Evolutionary conservation across 2,113 vertebrate species (phyloP).

Genomic region (Campylomormyrus tamandua): DNA sequence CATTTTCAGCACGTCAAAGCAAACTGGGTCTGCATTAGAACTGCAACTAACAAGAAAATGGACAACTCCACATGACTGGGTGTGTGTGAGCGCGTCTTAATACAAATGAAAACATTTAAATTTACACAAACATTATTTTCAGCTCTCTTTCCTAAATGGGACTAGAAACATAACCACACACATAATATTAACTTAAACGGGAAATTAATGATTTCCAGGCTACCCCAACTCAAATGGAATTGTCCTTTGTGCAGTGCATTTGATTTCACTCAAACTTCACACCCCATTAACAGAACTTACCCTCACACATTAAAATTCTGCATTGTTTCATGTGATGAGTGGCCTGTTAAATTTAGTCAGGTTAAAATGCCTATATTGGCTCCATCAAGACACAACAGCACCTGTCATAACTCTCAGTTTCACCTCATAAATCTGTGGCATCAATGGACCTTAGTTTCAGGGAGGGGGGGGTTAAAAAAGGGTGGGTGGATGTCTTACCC

Average conservation of each 20-base stretch:
- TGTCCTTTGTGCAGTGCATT: neutral
- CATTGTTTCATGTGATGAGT: neutral
- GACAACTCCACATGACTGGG: neutral
- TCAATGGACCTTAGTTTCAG: neutral
- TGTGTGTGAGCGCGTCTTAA: too few species aligned
- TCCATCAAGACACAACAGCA: neutral
- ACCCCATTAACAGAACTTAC: slow-evolving; percentile 11
- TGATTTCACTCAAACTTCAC: neutral
- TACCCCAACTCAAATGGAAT: slow-evolving; percentile 1
- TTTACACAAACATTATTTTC: neutral
- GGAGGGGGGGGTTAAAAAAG: neutral
- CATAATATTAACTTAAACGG: neutral
- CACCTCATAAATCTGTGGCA: neutral
- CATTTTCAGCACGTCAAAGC: neutral
- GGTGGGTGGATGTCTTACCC: slow-evolving; percentile 62
- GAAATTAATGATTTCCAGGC: neutral
- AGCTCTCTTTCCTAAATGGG: neutral
- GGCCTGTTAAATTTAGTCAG: neutral
- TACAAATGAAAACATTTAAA: neutral
- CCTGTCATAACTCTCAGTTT: neutral
- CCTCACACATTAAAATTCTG: neutral
- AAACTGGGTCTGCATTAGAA: neutral
- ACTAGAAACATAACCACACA: neutral
- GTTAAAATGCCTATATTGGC: neutral
- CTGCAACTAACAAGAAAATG: neutral